Conservation (phyloP, 2,797 vertebrate species). For the Cirrhinus mrigala region DNA sequence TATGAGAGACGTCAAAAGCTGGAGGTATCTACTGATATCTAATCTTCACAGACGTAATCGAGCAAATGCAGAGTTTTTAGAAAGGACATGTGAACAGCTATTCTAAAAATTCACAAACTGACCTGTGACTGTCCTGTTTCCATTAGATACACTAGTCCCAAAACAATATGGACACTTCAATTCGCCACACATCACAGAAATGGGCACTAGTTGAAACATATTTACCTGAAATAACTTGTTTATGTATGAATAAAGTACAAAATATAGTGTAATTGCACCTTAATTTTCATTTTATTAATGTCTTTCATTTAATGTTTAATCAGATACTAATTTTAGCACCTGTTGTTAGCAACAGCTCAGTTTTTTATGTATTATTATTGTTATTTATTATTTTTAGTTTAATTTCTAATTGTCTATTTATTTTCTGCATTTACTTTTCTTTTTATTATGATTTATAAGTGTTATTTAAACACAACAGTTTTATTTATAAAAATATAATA, state of each 20-base stretch:
- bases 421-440: background rate
- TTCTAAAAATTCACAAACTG: background rate
- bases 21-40: background rate
- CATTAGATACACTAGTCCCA: background rate
- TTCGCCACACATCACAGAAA: background rate
- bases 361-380: background rate
- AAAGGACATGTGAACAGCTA: background rate
- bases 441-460: no score
- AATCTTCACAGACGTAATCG: background rate
- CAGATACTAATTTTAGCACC: background rate
- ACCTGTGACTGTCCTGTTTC: background rate
- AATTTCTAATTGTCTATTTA: background rate
- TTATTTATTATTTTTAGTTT: background rate
- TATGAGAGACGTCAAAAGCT: background rate
- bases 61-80: conserved; percentile 3
- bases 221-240: background rate
- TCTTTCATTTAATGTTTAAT: background rate
- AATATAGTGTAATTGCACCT: background rate
- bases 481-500: no score
- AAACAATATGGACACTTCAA: background rate
- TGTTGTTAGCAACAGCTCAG: background rate
- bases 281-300: background rate
- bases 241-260: background rate
- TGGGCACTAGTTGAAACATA: background rate
- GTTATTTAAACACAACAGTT: no score